These are phyloP conservation scores for Rostratula benghalensis DNA, from an alignment of 2,113 vertebrate species.

Conservation along the genomic window DNA sequence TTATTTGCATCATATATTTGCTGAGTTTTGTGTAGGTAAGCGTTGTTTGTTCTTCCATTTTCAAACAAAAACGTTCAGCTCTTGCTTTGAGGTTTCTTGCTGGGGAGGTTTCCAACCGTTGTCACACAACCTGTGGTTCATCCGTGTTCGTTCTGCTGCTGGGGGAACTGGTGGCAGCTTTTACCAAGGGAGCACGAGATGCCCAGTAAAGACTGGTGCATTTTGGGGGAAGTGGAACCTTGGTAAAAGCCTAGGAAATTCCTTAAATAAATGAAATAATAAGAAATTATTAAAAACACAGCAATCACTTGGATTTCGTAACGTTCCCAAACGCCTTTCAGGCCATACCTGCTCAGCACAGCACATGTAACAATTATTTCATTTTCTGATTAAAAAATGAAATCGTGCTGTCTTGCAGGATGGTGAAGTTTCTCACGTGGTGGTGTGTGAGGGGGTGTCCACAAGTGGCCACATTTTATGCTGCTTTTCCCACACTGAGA, in stretches of 20 bases:
- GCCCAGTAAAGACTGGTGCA: accelerated
- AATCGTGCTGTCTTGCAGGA: accelerated
- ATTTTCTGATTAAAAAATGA: not conserved
- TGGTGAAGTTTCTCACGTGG: not conserved
- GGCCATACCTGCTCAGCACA: not conserved
- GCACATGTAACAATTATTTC: not conserved
- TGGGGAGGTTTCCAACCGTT: not conserved
- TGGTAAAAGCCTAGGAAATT: not conserved
- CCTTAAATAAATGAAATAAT: not conserved
- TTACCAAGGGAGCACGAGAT: not conserved
- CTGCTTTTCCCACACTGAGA: accelerated
- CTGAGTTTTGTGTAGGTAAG: not conserved
- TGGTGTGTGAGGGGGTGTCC: not conserved
- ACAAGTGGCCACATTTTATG: not conserved
- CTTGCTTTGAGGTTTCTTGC: not conserved
- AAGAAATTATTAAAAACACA: not conserved
- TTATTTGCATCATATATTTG: not conserved
- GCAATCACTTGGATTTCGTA: not conserved
- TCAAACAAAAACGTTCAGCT: not conserved
- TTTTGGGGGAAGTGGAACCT: not conserved
- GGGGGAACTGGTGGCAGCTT: not conserved
- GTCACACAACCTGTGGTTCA: not conserved
- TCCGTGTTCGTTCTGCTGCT: not conserved
- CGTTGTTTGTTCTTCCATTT: not conserved
- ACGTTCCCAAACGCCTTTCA: accelerated